phyloP scores from a whole-genome alignment of 2,113 vertebrate species.

The Cyprinodon tularosa region DNA sequence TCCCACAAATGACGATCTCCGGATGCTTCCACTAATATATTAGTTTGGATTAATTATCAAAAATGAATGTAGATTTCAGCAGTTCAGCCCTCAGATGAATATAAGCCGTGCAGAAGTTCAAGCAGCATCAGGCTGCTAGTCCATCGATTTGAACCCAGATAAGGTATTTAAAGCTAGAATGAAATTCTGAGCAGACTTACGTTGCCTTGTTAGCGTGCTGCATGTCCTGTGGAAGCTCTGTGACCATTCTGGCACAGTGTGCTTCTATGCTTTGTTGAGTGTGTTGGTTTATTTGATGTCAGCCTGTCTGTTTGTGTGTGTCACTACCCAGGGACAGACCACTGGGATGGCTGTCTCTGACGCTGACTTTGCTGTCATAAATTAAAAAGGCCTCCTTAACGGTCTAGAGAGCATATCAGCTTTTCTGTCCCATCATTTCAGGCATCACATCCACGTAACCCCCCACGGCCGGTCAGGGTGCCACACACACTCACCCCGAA shows the following conservation, averaged over 20 bases:
- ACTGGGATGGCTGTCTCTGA: constrained; percentile 57
- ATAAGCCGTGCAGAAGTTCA: neutral
- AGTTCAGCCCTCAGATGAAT: neutral
- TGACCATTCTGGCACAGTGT: constrained; percentile 59
- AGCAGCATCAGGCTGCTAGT: neutral
- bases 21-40: neutral
- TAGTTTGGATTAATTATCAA: neutral
- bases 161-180: constrained; percentile 1
- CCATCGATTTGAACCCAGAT: neutral
- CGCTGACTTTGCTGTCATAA: constrained; percentile 77
- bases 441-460: constrained; percentile 35
- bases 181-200: constrained; percentile 66
- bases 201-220: constrained; percentile 46
- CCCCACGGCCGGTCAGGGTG: neutral
- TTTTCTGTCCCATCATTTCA: constrained; percentile 62
- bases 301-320: constrained; percentile 54
- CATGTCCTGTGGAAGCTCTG: constrained; percentile 59
- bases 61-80: neutral
- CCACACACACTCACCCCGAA: constrained; percentile 9
- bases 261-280: constrained; percentile 57
- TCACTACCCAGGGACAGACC: constrained; percentile 58
- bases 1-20: constrained; percentile 46
- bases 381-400: constrained; percentile 69
- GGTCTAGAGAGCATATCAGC: constrained; percentile 63
- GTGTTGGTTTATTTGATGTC: constrained; percentile 68